These are phyloP conservation scores for Labeo rohita DNA, from an alignment of 2,113 vertebrate species.

Conservation along the genomic window DNA sequence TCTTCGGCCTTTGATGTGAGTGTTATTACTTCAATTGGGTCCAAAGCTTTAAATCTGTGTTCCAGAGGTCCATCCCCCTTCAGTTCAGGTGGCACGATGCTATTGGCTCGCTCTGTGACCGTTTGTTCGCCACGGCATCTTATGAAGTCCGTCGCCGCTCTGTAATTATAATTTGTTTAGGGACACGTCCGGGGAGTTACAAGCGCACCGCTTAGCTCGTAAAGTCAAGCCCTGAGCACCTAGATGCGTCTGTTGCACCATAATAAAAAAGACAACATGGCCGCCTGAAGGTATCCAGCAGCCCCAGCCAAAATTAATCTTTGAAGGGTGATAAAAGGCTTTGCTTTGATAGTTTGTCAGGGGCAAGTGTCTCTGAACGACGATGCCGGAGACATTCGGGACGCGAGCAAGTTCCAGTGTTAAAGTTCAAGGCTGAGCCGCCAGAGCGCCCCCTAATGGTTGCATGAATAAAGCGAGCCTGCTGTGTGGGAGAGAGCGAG, in stretches of 20 bases:
- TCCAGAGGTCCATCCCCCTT: slow-evolving; percentile 5
- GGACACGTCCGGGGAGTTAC: neutral
- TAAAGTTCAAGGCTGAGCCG: neutral
- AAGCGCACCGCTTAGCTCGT: neutral
- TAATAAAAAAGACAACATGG: slow-evolving; percentile 70
- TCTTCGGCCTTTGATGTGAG: slow-evolving; percentile 72
- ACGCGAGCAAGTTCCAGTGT: slow-evolving; percentile 66
- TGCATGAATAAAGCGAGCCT: slow-evolving; percentile 56
- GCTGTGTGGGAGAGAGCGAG: slow-evolving; percentile 46
- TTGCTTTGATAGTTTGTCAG: slow-evolving; percentile 72
- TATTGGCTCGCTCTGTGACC: slow-evolving; percentile 37
- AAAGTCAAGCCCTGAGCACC: slow-evolving; percentile 10
- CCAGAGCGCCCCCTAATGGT: slow-evolving; percentile 51
- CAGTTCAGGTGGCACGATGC: neutral
- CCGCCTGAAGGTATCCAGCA: slow-evolving; percentile 64
- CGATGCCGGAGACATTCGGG: slow-evolving; percentile 64
- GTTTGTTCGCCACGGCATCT: slow-evolving; percentile 68
- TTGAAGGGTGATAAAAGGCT: slow-evolving; percentile 71
- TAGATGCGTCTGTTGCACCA: slow-evolving; percentile 47
- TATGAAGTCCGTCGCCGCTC: slow-evolving; percentile 59
- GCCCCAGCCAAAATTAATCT: slow-evolving; percentile 70
- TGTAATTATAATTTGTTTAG: slow-evolving; percentile 51
- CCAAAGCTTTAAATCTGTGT: slow-evolving; percentile 50
- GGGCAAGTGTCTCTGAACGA: slow-evolving; percentile 65
- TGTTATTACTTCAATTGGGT: slow-evolving; percentile 72